Conservation (phyloP, 2,888 invertebrate species). For the Silvanus unidentatus region DNA sequence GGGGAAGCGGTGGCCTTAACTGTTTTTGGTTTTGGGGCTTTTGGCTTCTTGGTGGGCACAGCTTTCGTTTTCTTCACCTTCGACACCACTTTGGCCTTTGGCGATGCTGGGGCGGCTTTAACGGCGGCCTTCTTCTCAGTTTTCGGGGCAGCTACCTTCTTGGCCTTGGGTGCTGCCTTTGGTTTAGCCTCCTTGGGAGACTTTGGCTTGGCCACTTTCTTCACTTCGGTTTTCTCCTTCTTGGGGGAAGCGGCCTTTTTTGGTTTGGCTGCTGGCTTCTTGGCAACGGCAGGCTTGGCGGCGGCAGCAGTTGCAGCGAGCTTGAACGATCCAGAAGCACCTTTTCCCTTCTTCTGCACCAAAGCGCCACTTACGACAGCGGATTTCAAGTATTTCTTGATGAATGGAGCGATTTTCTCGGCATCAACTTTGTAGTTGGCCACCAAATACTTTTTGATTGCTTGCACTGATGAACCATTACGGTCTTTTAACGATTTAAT, state of each 20-base stretch:
- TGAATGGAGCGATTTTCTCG: constrained; percentile 53
- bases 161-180: background rate
- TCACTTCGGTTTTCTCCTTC: no score
- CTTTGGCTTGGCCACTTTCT: background rate
- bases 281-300: constrained; percentile 11
- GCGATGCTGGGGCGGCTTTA: constrained; percentile 3
- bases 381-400: constrained; percentile 55
- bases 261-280: constrained; percentile 12
- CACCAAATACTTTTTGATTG: constrained; percentile 59
- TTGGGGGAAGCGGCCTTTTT: constrained; percentile 13
- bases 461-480: constrained; percentile 51
- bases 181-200: background rate
- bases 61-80: constrained; percentile 7
- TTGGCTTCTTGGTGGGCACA: constrained; percentile 13
- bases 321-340: constrained; percentile 50
- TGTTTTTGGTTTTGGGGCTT: constrained; percentile 12
- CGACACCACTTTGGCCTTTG: background rate
- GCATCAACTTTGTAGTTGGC: constrained; percentile 55
- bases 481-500: constrained; percentile 51
- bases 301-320: constrained; percentile 29
- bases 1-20: constrained; percentile 6
- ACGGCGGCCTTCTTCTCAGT: constrained; percentile 6
- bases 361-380: constrained; percentile 51
- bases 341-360: constrained; percentile 53
- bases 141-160: background rate